Conservation (phyloP, 2,797 vertebrate species). For the Coccyzus lansbergi region DNA sequence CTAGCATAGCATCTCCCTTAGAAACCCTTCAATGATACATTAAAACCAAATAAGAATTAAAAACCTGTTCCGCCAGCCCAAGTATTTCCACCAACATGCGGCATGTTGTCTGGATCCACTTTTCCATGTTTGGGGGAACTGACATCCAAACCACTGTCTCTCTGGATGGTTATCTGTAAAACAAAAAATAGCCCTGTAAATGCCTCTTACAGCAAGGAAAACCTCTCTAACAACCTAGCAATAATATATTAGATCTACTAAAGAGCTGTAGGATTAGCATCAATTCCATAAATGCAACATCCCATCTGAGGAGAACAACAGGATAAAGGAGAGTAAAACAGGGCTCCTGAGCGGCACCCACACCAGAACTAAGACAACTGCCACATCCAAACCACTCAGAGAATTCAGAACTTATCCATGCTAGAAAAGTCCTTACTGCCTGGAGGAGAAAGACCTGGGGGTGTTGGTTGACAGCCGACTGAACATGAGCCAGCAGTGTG, state of each 20-base stretch:
- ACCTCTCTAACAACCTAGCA: background rate
- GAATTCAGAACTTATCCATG: background rate
- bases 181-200: background rate
- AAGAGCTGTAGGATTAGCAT: background rate
- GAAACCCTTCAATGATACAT: background rate
- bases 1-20: background rate
- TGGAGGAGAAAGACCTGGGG: no score
- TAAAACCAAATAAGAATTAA: background rate
- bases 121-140: constrained; percentile 93
- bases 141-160: constrained; percentile 90
- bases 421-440: background rate
- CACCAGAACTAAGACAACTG: background rate
- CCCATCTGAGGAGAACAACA: background rate
- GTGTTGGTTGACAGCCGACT: no score
- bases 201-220: background rate
- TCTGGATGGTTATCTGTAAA: constrained; percentile 91
- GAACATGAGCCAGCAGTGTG: no score
- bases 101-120: constrained; percentile 85
- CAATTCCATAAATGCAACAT: background rate
- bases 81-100: constrained; percentile 93
- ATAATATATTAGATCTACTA: background rate
- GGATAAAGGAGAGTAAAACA: background rate
- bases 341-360: background rate
- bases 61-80: constrained; percentile 97
- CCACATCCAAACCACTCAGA: background rate